Evolutionary conservation across 2,113 vertebrate species (phyloP).

Genomic region (Eira barbara): DNA sequence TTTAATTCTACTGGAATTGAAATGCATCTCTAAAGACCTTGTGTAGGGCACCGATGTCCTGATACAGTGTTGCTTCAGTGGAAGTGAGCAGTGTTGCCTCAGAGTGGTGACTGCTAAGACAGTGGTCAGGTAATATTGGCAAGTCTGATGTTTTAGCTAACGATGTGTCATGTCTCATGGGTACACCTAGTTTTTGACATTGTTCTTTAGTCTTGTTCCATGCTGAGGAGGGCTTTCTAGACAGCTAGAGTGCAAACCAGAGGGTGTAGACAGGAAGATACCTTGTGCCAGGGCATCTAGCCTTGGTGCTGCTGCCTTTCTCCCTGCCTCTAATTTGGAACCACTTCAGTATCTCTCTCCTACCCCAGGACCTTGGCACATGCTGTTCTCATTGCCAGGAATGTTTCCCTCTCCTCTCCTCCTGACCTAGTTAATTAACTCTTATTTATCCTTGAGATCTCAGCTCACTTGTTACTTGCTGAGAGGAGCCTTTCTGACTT

Average conservation of each 20-base stretch:
- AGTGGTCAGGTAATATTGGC: neutral
- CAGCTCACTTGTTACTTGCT: neutral
- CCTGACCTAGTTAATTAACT: neutral
- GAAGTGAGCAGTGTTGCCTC: neutral
- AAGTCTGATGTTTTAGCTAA: neutral
- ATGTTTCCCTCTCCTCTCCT: neutral
- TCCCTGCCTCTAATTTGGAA: neutral
- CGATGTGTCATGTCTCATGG: neutral
- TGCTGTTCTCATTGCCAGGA: neutral
- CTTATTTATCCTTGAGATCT: neutral
- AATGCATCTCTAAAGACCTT: neutral
- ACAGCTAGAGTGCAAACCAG: neutral
- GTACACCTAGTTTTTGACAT: neutral
- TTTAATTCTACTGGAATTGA: neutral
- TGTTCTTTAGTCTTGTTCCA: neutral
- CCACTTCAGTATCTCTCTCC: neutral
- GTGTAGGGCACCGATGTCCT: neutral
- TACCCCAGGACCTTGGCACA: neutral
- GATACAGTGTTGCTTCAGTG: neutral
- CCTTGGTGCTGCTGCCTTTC: neutral
- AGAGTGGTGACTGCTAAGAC: neutral
- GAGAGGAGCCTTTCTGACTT: constrained; percentile 12
- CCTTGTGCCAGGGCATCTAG: neutral
- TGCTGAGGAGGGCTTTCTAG: neutral
- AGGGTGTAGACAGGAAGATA: neutral